phyloP scores from a whole-genome alignment of 2,113 vertebrate species.

The Anhinga rufa region DNA sequence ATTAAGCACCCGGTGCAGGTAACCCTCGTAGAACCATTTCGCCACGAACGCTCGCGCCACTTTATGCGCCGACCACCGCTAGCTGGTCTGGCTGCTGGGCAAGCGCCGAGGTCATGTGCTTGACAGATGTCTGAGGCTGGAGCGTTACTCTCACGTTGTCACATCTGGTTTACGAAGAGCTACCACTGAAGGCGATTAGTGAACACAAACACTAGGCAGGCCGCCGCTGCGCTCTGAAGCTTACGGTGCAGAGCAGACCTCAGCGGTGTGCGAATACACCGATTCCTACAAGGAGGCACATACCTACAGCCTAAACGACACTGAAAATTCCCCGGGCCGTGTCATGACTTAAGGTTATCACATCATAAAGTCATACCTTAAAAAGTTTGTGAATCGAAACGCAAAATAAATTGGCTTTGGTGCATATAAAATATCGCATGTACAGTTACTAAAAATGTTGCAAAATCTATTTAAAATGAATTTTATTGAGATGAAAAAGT shows the following conservation, averaged over 20 bases:
- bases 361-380: background rate
- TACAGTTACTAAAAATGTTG: background rate
- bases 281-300: background rate
- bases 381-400: background rate
- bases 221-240: background rate
- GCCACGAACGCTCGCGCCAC: background rate
- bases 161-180: background rate
- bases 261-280: background rate
- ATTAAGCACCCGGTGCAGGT: background rate
- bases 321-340: background rate
- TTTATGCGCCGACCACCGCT: background rate
- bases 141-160: background rate
- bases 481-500: constrained; percentile 55
- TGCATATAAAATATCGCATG: background rate
- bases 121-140: background rate
- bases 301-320: background rate
- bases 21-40: background rate
- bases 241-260: background rate
- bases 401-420: background rate
- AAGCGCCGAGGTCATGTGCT: background rate
- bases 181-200: background rate
- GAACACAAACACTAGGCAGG: background rate
- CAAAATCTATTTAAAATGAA: constrained; percentile 48
- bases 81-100: background rate
- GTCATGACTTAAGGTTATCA: background rate